Conservation (phyloP, 2,888 invertebrate genomes). For the Drepana falcataria region DNA sequence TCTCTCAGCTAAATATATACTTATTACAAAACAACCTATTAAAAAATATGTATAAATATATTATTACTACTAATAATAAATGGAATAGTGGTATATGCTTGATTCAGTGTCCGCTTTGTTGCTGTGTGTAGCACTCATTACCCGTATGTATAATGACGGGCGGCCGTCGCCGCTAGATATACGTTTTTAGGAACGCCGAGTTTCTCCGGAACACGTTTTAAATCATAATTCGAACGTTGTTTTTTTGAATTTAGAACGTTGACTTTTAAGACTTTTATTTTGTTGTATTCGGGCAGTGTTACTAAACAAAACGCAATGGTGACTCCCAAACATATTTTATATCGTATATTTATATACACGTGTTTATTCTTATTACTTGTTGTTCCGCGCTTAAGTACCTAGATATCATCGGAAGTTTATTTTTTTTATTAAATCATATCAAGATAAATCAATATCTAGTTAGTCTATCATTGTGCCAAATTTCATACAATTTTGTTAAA, state of each 20-base stretch:
- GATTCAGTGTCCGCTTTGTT: constrained; percentile 40
- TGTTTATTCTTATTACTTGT: neutral
- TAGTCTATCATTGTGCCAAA: no score
- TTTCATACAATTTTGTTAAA: no score
- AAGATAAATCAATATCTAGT: no score
- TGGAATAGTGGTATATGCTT: no score
- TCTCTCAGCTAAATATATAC: no score
- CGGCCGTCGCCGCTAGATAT: constrained; percentile 61
- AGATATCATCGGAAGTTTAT: no score
- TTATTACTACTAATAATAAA: no score
- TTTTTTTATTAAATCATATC: no score
- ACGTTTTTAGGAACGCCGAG: constrained; percentile 74
- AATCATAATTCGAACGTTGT: constrained; percentile 75
- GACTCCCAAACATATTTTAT: no score
- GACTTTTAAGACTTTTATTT: constrained; percentile 57
- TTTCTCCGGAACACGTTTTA: constrained; percentile 79
- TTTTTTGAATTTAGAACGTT: constrained; percentile 73
- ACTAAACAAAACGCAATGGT: neutral
- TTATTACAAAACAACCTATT: no score
- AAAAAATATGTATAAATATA: no score
- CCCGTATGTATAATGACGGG: constrained; percentile 67
- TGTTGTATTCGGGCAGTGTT: constrained; percentile 13
- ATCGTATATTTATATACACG: neutral
- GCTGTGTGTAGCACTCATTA: constrained; percentile 60
- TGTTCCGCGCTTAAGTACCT: no score